Conservation (phyloP, 2,113 vertebrate species). For the Mormyrus lacerda region DNA sequence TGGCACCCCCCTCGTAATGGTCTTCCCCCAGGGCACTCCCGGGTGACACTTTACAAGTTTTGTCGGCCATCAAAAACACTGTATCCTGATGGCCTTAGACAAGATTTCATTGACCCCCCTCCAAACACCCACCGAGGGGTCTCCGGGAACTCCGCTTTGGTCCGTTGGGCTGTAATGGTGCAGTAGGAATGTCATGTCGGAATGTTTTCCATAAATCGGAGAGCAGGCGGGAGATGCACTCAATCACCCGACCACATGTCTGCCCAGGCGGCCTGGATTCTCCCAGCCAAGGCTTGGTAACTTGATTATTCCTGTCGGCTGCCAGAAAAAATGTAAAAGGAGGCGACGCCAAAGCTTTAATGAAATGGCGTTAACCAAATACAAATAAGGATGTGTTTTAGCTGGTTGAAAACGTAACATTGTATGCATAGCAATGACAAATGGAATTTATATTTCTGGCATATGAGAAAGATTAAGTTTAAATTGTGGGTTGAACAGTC, state of each 20-base stretch:
- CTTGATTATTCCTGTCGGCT: conserved; percentile 43
- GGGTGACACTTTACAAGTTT: neutral
- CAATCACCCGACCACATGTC: conserved; percentile 31
- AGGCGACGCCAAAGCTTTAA: conserved; percentile 31
- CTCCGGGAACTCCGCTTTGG: neutral
- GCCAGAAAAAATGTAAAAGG: conserved; percentile 33
- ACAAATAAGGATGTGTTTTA: conserved; percentile 46
- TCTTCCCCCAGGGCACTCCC: too few relatives aligned
- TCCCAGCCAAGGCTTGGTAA: conserved; percentile 25
- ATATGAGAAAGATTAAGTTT: conserved; percentile 52
- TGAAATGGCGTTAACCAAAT: conserved; percentile 43
- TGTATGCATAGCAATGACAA: neutral
- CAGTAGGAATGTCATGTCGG: conserved; percentile 34
- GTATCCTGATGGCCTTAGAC: neutral
- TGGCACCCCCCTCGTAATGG: neutral
- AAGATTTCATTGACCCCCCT: neutral
- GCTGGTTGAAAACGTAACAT: conserved; percentile 35
- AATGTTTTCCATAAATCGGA: conserved; percentile 40
- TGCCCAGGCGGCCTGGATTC: conserved; percentile 31
- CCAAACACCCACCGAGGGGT: neutral
- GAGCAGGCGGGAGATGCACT: conserved; percentile 25
- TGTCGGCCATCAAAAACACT: neutral
- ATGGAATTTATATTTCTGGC: conserved; percentile 41
- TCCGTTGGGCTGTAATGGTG: conserved; percentile 1
- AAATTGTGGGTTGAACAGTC: conserved; percentile 43